A percentile compares a stretch with the other conserved stretches of the same genome.
phyloP scores from a whole-genome alignment of 2,888 invertebrate genomes.

The Andrena bicolor region DNA sequence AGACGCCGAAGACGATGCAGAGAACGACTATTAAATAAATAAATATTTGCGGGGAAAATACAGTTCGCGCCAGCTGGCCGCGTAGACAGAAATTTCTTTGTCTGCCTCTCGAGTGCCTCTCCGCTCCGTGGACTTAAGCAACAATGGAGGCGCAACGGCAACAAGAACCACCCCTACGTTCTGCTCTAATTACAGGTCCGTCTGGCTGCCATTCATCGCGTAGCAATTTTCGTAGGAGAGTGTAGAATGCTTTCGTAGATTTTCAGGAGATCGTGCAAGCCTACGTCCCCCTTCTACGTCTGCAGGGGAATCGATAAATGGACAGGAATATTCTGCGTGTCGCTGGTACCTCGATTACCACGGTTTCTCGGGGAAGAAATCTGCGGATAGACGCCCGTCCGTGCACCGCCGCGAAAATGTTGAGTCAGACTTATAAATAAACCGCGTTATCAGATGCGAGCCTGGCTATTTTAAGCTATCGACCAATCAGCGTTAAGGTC shows the following conservation, averaged over 20 bases:
- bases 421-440: conserved; percentile 67
- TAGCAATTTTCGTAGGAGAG: background rate
- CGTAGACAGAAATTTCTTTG: conserved; percentile 47
- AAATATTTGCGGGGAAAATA: conserved; percentile 30
- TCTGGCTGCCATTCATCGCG: conserved; percentile 8
- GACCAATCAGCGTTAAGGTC: conserved; percentile 83
- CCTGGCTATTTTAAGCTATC: conserved; percentile 82
- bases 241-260: too few species aligned
- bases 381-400: background rate
- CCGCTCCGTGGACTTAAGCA: conserved; percentile 49
- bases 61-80: background rate
- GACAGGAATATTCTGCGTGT: conserved; percentile 35
- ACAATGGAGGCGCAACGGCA: conserved; percentile 50
- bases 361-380: background rate
- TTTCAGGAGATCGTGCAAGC: background rate
- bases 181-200: conserved; percentile 48
- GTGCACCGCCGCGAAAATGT: conserved; percentile 43
- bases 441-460: conserved; percentile 74
- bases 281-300: background rate
- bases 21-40: conserved; percentile 28
- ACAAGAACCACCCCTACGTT: conserved; percentile 54
- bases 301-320: conserved; percentile 46
- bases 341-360: background rate
- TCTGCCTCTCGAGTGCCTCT: conserved; percentile 31
- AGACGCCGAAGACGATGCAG: background rate